Evolutionary conservation across 2,888 invertebrate genomes (phyloP).

Genomic region (Toxonevra muliebris): DNA sequence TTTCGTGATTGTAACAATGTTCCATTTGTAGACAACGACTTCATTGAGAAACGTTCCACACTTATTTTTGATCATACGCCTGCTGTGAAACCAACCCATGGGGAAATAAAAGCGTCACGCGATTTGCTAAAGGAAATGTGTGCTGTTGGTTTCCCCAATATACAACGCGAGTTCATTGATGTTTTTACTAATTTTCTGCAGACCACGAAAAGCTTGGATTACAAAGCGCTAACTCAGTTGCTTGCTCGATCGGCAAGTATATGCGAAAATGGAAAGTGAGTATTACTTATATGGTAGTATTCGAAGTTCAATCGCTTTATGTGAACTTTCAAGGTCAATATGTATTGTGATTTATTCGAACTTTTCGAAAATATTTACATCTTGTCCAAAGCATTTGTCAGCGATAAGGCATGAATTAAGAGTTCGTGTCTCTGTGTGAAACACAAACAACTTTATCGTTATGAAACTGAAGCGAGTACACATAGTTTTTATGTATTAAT

Average conservation of each 20-base stretch:
- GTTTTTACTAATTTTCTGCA: slow-evolving; percentile 74
- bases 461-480: too few species aligned
- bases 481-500: too few species aligned
- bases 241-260: slow-evolving; percentile 72
- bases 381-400: too few species aligned
- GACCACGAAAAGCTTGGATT: slow-evolving; percentile 73
- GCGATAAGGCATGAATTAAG: too few species aligned
- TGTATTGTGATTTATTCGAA: too few species aligned
- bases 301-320: too few species aligned
- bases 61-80: slow-evolving; percentile 79
- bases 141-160: slow-evolving; percentile 68
- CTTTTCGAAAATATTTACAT: too few species aligned
- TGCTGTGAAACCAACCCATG: slow-evolving; percentile 73
- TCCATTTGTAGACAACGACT: slow-evolving; percentile 47
- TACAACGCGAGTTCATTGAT: slow-evolving; percentile 72
- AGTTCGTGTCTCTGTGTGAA: too few species aligned
- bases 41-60: slow-evolving; percentile 68
- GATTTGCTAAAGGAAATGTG: slow-evolving; percentile 78
- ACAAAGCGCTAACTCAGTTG: slow-evolving; percentile 74
- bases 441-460: too few species aligned
- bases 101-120: slow-evolving; percentile 76
- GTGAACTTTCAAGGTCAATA: background rate
- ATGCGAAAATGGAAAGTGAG: slow-evolving; percentile 77
- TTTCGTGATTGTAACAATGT: slow-evolving; percentile 4
- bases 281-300: slow-evolving; percentile 43